Percentiles rank a stretch among this genome's conserved stretches.
Conservation (phyloP, 2,113 vertebrate species). For the Cottus gobio region DNA sequence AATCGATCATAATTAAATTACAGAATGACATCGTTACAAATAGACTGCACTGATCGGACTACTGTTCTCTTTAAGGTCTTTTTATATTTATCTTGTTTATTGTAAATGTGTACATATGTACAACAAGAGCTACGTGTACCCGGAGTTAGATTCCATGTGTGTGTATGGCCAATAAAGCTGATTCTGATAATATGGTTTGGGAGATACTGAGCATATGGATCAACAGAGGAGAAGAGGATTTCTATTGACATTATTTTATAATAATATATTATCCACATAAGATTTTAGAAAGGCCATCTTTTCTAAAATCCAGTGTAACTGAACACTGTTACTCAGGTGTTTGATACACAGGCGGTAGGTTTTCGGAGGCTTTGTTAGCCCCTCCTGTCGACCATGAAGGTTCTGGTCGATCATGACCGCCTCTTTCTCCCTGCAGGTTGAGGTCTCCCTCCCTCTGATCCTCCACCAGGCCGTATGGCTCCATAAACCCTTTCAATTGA, state of each 20-base stretch:
- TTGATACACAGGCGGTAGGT: background rate
- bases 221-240: background rate
- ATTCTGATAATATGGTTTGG: too few species aligned
- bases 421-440: background rate
- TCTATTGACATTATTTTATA: background rate
- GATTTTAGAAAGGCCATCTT: too few species aligned
- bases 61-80: too few species aligned
- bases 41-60: too few species aligned
- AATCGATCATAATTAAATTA: too few species aligned
- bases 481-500: conserved; percentile 35
- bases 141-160: too few species aligned
- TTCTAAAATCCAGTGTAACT: background rate
- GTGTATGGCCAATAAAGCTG: too few species aligned
- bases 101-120: too few species aligned
- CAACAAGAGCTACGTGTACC: too few species aligned
- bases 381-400: background rate
- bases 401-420: background rate
- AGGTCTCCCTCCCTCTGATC: conserved; percentile 29
- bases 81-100: too few species aligned
- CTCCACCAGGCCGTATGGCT: conserved; percentile 13
- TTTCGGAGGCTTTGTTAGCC: background rate
- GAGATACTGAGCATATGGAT: background rate
- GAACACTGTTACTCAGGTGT: background rate
- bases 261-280: too few species aligned
- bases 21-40: background rate